Conservation (phyloP, 2,888 invertebrate species). For the Drosophila subquinaria region DNA sequence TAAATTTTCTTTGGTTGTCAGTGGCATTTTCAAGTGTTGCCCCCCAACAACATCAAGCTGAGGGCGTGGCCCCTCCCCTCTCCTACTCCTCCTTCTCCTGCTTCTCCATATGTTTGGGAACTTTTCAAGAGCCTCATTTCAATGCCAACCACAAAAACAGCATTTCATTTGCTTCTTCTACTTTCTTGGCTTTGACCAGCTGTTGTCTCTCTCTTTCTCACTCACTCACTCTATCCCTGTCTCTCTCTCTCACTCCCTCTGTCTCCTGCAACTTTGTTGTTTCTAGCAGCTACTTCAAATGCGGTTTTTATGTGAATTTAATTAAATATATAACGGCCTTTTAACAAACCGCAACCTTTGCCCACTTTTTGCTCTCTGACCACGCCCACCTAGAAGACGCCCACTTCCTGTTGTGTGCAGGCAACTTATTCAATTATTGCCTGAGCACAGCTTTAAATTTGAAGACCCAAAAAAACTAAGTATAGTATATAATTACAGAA, state of each 20-base stretch:
- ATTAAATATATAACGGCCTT: conserved; percentile 73
- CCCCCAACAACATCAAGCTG: conserved; percentile 9
- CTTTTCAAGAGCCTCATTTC: conserved; percentile 53
- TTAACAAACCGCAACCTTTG: conserved; percentile 8
- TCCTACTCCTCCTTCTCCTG: not conserved
- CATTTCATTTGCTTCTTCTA: conserved; percentile 66
- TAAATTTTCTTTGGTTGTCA: conserved; percentile 79
- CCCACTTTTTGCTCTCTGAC: conserved; percentile 13
- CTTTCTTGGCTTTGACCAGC: conserved; percentile 61
- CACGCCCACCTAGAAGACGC: conserved; percentile 21
- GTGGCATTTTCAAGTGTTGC: conserved; percentile 78
- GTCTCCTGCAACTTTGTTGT: conserved; percentile 15
- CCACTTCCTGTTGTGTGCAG: not conserved
- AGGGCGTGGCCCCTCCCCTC: conserved; percentile 26
- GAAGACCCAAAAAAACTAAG: conserved; percentile 4
- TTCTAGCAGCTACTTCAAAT: conserved; percentile 47
- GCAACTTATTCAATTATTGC: conserved; percentile 26
- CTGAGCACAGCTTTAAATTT: conserved; percentile 10
- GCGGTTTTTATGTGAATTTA: conserved; percentile 73
- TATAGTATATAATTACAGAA: not conserved
- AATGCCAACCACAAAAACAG: conserved; percentile 77
- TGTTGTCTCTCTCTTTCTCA: conserved; percentile 20
- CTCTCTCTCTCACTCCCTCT: not conserved
- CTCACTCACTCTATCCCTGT: not conserved
- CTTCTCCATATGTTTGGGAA: not conserved